Evolutionary conservation across 2,888 invertebrate genomes (phyloP), one percentile per base, ranked within the genome.

Genomic region (Serripes groenlandicus): DNA sequence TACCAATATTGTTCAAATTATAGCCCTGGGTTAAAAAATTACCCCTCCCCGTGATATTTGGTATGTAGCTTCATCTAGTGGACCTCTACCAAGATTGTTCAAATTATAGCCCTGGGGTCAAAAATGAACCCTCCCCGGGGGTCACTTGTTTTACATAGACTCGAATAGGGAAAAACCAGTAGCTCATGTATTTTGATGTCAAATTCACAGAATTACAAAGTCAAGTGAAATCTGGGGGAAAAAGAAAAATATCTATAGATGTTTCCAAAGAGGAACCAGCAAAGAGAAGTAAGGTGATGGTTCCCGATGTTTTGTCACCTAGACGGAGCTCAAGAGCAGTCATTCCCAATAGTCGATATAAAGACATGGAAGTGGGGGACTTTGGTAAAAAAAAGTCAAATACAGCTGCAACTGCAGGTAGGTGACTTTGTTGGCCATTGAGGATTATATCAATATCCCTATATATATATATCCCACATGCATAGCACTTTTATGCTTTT

Each of bases 241-340:
- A 73, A 30, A 37, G 34, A 11, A 73, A 37, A n/a, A 23, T 35
- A 30, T 32, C 56, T 35, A n/a, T 23, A 1, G 35, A 3, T 23
- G 34, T 54, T 9, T 9, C 52, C n/a, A 32, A 15, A 11, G n/a
- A 28, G 9, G 56, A 56, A 58, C 56, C 56, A 5, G 32, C 26
- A 9, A 56, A 56, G 9, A 28, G 35, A 34, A 23, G 26, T n/a
- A 54, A 71, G 18, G 3, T 23, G 71, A 7, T 26, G 1, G 23
- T 26, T 9, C 26, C 26, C n/a, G 71, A 56, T 4, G 32, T 35
- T 34, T 5, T 66, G 9, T 83, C 90, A 70, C 90, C 90, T 0
- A 77, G 90, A 64, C 75, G 91, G 35, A 92, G 92, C 80, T 85
- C 90, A 15, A 77, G 92, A 74, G 85, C 90, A 23, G 87, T 89